Percentiles rank a stretch among this genome's conserved stretches.
Conservation (phyloP, 2,797 vertebrate species). For the Otolemur crassicaudatus region DNA sequence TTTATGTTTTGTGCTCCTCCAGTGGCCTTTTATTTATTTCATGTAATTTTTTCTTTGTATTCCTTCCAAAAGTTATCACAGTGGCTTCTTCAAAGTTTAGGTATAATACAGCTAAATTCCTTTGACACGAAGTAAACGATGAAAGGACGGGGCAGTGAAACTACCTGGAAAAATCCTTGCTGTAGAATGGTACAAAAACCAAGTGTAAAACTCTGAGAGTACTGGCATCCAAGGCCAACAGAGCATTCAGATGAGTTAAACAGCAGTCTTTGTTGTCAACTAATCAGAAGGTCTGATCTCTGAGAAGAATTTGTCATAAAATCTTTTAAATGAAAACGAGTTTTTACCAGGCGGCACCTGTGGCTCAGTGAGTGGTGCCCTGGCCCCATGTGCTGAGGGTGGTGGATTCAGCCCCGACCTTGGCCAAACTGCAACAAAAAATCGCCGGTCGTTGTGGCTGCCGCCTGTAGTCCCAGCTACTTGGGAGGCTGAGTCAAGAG, state of each 20-base stretch:
- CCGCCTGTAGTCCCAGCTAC: too few relatives aligned
- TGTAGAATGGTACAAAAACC: not conserved
- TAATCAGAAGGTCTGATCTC: conserved; percentile 13
- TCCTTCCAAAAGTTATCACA: conserved; percentile 10
- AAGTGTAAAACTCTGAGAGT: conserved; percentile 26
- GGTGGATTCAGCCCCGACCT: too few relatives aligned
- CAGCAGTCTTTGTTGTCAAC: not conserved
- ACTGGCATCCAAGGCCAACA: not conserved
- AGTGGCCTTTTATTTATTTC: conserved; percentile 4
- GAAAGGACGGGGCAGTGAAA: not conserved
- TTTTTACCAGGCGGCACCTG: too few relatives aligned
- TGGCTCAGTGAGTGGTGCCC: too few relatives aligned
- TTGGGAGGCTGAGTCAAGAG: too few relatives aligned
- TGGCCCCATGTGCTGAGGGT: too few relatives aligned
- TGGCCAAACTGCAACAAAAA: too few relatives aligned
- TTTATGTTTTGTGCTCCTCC: not conserved
- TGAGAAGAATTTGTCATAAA: conserved; percentile 49
- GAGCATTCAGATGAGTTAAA: not conserved
- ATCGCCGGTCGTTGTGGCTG: too few relatives aligned
- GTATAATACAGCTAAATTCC: not conserved
- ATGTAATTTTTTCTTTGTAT: conserved; percentile 13
- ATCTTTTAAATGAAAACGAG: conserved; percentile 3
- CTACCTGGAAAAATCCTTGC: not conserved
- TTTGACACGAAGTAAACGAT: conserved; percentile 20
- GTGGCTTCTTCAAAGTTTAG: conserved; percentile 25